phyloP scores from a whole-genome alignment of 2,888 invertebrate species.

The Boloria selene region DNA sequence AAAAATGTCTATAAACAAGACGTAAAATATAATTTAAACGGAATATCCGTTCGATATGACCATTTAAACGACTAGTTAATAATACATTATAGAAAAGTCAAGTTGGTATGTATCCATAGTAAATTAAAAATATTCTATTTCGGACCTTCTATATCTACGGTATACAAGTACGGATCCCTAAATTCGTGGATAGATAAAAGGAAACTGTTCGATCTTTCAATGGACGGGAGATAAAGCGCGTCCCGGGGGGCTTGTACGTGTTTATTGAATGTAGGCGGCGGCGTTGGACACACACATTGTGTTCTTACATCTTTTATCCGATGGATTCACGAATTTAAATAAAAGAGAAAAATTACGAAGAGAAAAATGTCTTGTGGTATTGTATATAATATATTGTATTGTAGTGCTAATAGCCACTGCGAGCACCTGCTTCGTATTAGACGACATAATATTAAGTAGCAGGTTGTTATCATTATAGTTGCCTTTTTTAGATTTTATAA shows the following conservation, averaged over 20 bases:
- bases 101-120: not conserved
- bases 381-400: too few relatives aligned
- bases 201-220: constrained; percentile 34
- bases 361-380: too few relatives aligned
- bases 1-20: too few relatives aligned
- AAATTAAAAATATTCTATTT: not conserved
- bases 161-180: constrained; percentile 14
- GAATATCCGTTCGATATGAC: too few relatives aligned
- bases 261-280: constrained; percentile 35
- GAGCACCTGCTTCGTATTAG: too few relatives aligned
- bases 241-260: constrained; percentile 34
- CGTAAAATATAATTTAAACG: too few relatives aligned
- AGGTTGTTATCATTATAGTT: too few relatives aligned
- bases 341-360: not conserved
- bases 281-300: constrained; percentile 6
- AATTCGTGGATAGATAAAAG: constrained; percentile 28
- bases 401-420: too few relatives aligned
- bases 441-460: too few relatives aligned
- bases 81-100: too few relatives aligned
- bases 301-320: constrained; percentile 3
- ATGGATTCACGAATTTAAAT: constrained; percentile 13
- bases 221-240: constrained; percentile 31
- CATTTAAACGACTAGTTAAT: too few relatives aligned
- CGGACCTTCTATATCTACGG: not conserved
- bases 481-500: too few relatives aligned